Percentiles rank a stretch among this genome's conserved stretches.
Conservation (phyloP, 2,888 invertebrate species). For the Cordilura impudica region DNA sequence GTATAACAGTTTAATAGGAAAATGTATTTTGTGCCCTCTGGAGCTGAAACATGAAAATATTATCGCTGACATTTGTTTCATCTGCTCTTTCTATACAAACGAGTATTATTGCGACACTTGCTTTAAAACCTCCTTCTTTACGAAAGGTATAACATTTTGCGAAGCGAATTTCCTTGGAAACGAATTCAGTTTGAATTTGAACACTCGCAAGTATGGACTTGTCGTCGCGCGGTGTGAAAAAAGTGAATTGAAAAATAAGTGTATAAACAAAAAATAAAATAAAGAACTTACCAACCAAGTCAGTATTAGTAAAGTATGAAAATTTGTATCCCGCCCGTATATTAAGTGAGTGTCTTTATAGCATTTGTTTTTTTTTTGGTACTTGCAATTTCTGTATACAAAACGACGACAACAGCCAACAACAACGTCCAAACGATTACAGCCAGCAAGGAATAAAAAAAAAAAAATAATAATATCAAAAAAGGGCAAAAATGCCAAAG, state of each 20-base stretch:
- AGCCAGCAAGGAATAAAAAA: neutral
- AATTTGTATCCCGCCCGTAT: conserved; percentile 46
- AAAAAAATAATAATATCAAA: neutral
- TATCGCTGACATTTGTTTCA: conserved; percentile 23
- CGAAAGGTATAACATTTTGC: conserved; percentile 44
- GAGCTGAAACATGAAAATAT: neutral
- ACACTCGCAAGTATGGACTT: conserved; percentile 47
- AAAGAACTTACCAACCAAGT: conserved; percentile 23
- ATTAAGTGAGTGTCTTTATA: conserved; percentile 30
- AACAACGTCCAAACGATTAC: neutral
- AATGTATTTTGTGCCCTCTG: conserved; percentile 2
- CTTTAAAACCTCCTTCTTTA: conserved; percentile 10
- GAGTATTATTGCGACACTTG: conserved; percentile 22
- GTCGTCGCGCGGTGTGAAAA: conserved; percentile 51
- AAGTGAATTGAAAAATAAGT: conserved; percentile 5
- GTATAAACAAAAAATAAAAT: conserved; percentile 24
- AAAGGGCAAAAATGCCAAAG: neutral
- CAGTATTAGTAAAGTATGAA: conserved; percentile 43
- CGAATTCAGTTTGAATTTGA: conserved; percentile 55
- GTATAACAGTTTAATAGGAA: conserved; percentile 6
- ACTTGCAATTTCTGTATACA: conserved; percentile 33
- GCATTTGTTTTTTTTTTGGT: neutral
- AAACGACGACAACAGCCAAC: neutral
- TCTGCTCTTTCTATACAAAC: conserved; percentile 47
- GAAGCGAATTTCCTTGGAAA: conserved; percentile 38